A percentile compares a stretch with the other conserved stretches of the same genome.
Evolutionary conservation across 2,888 invertebrate genomes (phyloP).

Genomic region (Myathropa florea): DNA sequence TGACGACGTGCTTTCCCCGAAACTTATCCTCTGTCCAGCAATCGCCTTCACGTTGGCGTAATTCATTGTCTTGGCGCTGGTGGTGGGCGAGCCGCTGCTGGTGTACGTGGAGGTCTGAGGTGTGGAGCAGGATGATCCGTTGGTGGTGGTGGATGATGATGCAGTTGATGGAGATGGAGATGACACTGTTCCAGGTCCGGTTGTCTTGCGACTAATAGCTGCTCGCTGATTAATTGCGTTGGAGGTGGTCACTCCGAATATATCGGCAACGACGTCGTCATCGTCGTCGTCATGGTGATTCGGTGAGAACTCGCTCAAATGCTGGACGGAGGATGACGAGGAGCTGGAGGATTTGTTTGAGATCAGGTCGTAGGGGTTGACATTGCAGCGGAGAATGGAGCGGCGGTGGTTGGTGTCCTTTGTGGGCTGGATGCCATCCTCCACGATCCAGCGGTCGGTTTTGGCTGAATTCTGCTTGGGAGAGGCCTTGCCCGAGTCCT

Average conservation of each 20-base stretch:
- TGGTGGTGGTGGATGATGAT: constrained; percentile 72
- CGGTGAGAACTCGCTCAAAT: constrained; percentile 80
- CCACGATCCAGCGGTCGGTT: constrained; percentile 77
- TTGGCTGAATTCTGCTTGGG: constrained; percentile 40
- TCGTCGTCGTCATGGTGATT: constrained; percentile 83
- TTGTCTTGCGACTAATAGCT: constrained; percentile 56
- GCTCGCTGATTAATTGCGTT: constrained; percentile 53
- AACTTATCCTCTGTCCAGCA: constrained; percentile 86
- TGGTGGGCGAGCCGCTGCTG: constrained; percentile 62
- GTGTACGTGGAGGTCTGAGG: constrained; percentile 74
- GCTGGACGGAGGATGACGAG: constrained; percentile 29
- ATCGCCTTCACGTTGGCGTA: constrained; percentile 84
- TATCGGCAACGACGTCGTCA: constrained; percentile 77
- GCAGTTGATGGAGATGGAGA: constrained; percentile 37
- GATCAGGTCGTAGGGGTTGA: constrained; percentile 91
- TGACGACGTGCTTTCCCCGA: constrained; percentile 81
- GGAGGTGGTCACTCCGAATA: constrained; percentile 56
- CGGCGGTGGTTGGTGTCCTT: constrained; percentile 81
- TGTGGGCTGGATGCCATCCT: constrained; percentile 74
- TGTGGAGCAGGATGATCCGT: constrained; percentile 69
- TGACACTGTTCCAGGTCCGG: constrained; percentile 37
- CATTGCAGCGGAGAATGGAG: constrained; percentile 91
- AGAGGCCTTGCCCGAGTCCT: constrained; percentile 73
- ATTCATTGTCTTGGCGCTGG: constrained; percentile 54
- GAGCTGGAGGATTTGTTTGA: constrained; percentile 80